These are phyloP conservation scores for Ectemnius cavifrons DNA, from an alignment of 2,888 invertebrate species.

Conservation along the genomic window DNA sequence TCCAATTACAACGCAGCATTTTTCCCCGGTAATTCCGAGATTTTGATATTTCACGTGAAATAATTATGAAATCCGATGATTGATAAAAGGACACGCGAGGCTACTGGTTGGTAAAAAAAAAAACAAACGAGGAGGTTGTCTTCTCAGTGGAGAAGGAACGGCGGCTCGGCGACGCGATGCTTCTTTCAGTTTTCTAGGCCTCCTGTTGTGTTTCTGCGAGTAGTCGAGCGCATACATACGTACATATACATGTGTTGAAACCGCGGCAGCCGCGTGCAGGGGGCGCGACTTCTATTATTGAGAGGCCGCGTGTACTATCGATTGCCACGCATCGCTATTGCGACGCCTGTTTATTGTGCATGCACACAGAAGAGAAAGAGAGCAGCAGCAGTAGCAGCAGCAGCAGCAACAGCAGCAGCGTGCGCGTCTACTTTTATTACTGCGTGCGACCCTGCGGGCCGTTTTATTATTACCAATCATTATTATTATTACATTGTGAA, in stretches of 20 bases:
- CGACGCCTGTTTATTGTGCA: slow-evolving; percentile 21
- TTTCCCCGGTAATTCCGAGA: no score
- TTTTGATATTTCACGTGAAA: no score
- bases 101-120: no score
- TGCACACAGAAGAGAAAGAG: not conserved
- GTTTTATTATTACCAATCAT: slow-evolving; percentile 53
- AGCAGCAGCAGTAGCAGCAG: no score
- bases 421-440: no score
- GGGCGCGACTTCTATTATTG: slow-evolving; percentile 62
- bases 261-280: slow-evolving; percentile 50
- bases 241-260: slow-evolving; percentile 60
- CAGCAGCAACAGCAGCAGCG: no score
- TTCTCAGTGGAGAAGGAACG: slow-evolving; percentile 23
- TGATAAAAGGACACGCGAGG: no score
- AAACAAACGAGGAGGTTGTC: no score
- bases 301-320: slow-evolving; percentile 48
- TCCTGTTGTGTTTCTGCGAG: slow-evolving; percentile 72
- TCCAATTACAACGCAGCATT: not conserved
- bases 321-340: slow-evolving; percentile 22
- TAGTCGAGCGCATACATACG: slow-evolving; percentile 11
- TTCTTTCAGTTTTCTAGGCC: slow-evolving; percentile 65
- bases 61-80: no score
- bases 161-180: slow-evolving; percentile 46
- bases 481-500: slow-evolving; percentile 40
- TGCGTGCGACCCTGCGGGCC: no score